phyloP scores from a whole-genome alignment of 2,113 vertebrate genomes.

The Phainopepla nitens region DNA sequence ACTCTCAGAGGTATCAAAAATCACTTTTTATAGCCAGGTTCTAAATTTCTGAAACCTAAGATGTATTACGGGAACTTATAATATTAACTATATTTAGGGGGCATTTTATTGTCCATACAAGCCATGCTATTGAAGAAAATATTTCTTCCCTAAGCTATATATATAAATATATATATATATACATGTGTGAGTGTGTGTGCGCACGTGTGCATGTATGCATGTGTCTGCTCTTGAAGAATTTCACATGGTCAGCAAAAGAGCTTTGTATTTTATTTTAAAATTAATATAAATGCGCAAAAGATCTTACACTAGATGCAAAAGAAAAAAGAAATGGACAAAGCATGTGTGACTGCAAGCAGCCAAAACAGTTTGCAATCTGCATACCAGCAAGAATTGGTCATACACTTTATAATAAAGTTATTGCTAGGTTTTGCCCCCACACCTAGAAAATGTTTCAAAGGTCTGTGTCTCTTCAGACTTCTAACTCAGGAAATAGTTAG shows the following conservation, averaged over 20 bases:
- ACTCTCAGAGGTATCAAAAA: background rate
- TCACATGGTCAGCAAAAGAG: background rate
- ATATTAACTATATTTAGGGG: constrained; percentile 20
- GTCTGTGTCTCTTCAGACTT: background rate
- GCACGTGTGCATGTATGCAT: rapidly evolving
- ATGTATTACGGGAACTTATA: background rate
- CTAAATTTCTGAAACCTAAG: constrained; percentile 16
- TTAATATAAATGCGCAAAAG: background rate
- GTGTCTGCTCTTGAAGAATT: background rate
- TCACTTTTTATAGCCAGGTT: background rate
- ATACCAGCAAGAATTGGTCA: background rate
- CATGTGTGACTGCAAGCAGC: background rate
- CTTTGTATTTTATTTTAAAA: background rate
- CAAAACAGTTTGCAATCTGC: background rate
- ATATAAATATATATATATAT: rapidly evolving
- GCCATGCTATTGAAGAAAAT: background rate
- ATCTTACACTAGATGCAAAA: background rate
- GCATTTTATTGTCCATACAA: background rate
- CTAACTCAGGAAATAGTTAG: background rate
- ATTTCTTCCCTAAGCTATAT: background rate
- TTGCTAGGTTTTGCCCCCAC: constrained; percentile 15
- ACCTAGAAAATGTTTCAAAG: constrained; percentile 11
- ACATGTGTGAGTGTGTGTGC: rapidly evolving
- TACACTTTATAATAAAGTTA: background rate
- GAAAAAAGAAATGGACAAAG: constrained; percentile 1